Evolutionary conservation across 2,797 vertebrate genomes (phyloP).

Genomic region (Gymnoscopelus braueri): DNA sequence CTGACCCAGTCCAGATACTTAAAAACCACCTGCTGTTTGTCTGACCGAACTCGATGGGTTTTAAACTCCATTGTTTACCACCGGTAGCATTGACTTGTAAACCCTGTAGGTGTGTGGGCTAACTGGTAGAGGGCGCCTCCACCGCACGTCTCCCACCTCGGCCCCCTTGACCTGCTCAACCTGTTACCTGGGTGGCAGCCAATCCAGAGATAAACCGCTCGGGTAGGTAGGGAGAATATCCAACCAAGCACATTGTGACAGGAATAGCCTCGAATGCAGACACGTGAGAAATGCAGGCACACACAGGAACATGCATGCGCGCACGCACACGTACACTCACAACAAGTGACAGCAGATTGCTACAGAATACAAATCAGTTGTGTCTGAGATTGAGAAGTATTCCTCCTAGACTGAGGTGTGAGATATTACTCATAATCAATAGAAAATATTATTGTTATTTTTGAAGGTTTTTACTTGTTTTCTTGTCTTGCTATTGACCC

Average conservation of each 20-base stretch:
- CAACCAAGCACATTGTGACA: constrained; percentile 17
- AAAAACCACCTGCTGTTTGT: constrained; percentile 30
- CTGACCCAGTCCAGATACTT: constrained; percentile 42
- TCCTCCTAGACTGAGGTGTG: background rate
- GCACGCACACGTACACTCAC: background rate
- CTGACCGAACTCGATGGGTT: constrained; percentile 33
- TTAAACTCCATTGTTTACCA: constrained; percentile 35
- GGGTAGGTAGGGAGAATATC: constrained; percentile 24
- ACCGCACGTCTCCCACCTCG: constrained; percentile 55
- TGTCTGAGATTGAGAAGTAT: background rate
- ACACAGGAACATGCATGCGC: constrained; percentile 37
- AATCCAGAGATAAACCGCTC: constrained; percentile 56
- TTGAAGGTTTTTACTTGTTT: constrained; percentile 6
- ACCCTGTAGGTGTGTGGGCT: constrained; percentile 24
- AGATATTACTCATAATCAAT: background rate
- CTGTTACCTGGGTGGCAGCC: constrained; percentile 59
- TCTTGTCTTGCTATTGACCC: constrained; percentile 3
- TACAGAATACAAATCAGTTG: constrained; percentile 32
- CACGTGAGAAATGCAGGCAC: constrained; percentile 3
- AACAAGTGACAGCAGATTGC: constrained; percentile 26
- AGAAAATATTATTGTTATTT: background rate
- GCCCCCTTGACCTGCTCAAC: constrained; percentile 61
- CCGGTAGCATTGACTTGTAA: constrained; percentile 41
- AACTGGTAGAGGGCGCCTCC: constrained; percentile 46
- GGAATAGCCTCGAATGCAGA: constrained; percentile 16